Conservation (phyloP, 2,113 vertebrate genomes). For the Alligator sinensis region DNA sequence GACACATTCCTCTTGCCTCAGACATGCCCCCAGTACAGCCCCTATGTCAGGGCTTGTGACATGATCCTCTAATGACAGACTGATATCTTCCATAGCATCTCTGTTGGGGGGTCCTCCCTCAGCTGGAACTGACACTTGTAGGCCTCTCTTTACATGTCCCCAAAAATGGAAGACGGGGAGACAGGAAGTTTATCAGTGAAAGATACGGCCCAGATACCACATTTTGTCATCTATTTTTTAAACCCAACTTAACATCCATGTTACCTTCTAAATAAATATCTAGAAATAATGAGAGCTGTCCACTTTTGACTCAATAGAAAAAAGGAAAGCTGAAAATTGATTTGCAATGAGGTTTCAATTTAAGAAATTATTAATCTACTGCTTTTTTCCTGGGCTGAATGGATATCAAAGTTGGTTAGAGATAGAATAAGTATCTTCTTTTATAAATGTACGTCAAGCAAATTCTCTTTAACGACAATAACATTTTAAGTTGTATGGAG, state of each 20-base stretch:
- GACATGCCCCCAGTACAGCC: not conserved
- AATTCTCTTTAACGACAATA: not conserved
- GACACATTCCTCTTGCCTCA: not conserved
- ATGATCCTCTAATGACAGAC: not conserved
- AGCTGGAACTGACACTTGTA: not conserved
- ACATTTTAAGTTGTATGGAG: not conserved
- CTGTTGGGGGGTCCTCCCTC: not conserved
- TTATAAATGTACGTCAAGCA: not conserved
- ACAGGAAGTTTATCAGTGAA: not conserved
- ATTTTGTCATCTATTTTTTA: not conserved
- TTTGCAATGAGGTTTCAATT: not conserved
- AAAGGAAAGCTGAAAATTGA: not conserved
- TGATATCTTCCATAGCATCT: not conserved
- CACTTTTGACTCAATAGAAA: not conserved
- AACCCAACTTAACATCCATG: not conserved
- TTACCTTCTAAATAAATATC: not conserved
- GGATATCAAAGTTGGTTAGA: not conserved
- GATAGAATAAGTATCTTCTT: not conserved
- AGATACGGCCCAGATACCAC: not conserved
- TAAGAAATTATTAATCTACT: not conserved
- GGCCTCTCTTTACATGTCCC: not conserved
- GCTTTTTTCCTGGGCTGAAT: not conserved
- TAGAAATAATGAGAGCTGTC: not conserved
- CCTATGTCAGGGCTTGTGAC: not conserved
- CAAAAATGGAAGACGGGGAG: not conserved